Evolutionary conservation across 2,113 vertebrate genomes (phyloP), one percentile per base, ranked within the genome.

Genomic region (Chaetorhynchus papuensis): DNA sequence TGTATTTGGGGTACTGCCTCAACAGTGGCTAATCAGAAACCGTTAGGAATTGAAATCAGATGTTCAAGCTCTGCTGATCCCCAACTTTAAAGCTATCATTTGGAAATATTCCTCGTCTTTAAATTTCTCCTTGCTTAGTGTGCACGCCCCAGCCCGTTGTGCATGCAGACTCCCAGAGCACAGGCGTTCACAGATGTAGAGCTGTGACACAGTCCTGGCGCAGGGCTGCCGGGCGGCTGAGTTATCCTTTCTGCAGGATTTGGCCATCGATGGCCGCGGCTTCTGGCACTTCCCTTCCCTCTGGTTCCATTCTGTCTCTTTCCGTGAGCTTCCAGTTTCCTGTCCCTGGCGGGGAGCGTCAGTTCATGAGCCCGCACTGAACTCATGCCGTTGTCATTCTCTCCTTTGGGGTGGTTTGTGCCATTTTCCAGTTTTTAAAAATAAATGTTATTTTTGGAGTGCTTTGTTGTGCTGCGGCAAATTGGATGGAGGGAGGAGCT

Each of bases 341-440:
- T 83, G 88, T 90, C 93, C 77, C 89, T 96, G 96, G 94, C 60
- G 47, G 78, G 80, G 72, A 94, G 39, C 6, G 14, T 86, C 94
- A 4, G 47, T 94, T 94, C 82, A 10, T 0, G 19, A 96, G 93
- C 92, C 91, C 1, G 5, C 0, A 0, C 92, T 97, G 95, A 93
- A 87, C 95, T 96, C 97, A 33, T 56, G 84, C 86, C 7, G 1
- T 86, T 94, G 93, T 94, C 95, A 78, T 95, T 66, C 92, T 82
- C 92, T 94, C 75, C 79, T 96, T 89, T 57, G 76, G 94, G 82
- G 87, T 64, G 90, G 69, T 90, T 92, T 90, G 61, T 94, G 88
- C 96, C 95, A 95, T 96, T 96, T 96, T 91, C 94, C 89, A 97
- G 78, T 82, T 89, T 96, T 90, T 70, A 65, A 87, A 93, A 84